Evolutionary conservation across 2,888 invertebrate genomes (phyloP).

Genomic region (Branchipolynoe longqiensis): DNA sequence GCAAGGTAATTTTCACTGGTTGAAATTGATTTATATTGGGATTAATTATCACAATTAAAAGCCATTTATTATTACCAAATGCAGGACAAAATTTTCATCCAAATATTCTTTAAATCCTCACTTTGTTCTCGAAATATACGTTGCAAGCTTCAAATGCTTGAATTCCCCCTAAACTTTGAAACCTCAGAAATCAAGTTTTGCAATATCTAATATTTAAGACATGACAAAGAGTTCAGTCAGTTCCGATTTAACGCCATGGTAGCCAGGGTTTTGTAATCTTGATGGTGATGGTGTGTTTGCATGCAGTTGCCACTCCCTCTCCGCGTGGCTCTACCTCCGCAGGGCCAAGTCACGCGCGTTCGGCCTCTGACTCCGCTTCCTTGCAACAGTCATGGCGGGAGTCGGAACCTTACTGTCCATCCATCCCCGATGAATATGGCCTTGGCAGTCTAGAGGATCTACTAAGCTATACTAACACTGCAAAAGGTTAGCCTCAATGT

Average conservation of each 20-base stretch:
- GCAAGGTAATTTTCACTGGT: too few species aligned
- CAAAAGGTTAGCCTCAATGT: constrained; percentile 47
- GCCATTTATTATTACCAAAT: too few species aligned
- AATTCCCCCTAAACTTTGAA: too few species aligned
- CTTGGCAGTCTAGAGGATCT: constrained; percentile 55
- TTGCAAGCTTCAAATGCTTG: too few species aligned
- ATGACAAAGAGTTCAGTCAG: not conserved
- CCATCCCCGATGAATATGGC: constrained; percentile 72
- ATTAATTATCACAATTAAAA: too few species aligned
- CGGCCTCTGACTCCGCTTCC: constrained; percentile 52
- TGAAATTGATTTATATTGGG: too few species aligned
- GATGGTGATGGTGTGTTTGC: constrained; percentile 51
- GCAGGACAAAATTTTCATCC: too few species aligned
- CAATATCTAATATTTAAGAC: not conserved
- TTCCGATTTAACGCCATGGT: not conserved
- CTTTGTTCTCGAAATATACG: too few species aligned
- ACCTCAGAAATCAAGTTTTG: not conserved
- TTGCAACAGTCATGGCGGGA: constrained; percentile 58
- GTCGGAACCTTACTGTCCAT: constrained; percentile 74
- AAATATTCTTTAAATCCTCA: too few species aligned
- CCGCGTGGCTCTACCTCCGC: constrained; percentile 37
- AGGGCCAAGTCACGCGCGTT: constrained; percentile 35
- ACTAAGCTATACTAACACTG: constrained; percentile 52
- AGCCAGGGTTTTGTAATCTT: not conserved
- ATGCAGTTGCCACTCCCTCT: constrained; percentile 46